A percentile compares a stretch with the other conserved stretches of the same genome.
Evolutionary conservation across 1,140 invertebrate genomes (phyloP).

Genomic region (Calycopis cecrops): DNA sequence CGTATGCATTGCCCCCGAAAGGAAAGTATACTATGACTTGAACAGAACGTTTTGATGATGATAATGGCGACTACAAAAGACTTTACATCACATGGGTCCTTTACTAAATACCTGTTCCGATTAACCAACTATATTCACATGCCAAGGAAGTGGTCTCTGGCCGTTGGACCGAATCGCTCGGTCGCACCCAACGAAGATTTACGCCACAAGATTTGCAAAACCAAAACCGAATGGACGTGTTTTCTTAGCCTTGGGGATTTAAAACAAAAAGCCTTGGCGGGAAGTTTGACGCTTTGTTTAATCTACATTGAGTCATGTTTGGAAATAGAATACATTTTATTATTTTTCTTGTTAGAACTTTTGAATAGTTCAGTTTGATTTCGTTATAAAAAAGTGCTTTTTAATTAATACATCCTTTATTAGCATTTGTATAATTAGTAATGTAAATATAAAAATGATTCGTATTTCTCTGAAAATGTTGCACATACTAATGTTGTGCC

Average conservation of each 20-base stretch:
- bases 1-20: too few species aligned
- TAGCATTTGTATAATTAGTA: conserved; percentile 18
- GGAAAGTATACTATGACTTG: too few species aligned
- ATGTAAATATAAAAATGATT: conserved; percentile 17
- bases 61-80: too few species aligned
- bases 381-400: not conserved
- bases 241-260: conserved; percentile 38
- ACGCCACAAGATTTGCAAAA: conserved; percentile 59
- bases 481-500: conserved; percentile 51
- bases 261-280: conserved; percentile 33
- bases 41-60: too few species aligned
- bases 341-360: conserved; percentile 17
- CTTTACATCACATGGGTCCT: not conserved
- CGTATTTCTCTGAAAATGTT: conserved; percentile 48
- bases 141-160: conserved; percentile 45
- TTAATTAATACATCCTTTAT: not conserved
- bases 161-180: conserved; percentile 44
- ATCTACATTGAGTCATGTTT: conserved; percentile 7
- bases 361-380: not conserved
- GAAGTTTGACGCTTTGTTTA: conserved; percentile 29
- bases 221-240: conserved; percentile 54
- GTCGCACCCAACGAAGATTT: conserved; percentile 55
- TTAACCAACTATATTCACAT: conserved; percentile 57
- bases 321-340: conserved; percentile 6
- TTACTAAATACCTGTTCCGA: conserved; percentile 29